Evolutionary conservation across 2,888 invertebrate genomes (phyloP).

Genomic region (Agrypnus murinus): DNA sequence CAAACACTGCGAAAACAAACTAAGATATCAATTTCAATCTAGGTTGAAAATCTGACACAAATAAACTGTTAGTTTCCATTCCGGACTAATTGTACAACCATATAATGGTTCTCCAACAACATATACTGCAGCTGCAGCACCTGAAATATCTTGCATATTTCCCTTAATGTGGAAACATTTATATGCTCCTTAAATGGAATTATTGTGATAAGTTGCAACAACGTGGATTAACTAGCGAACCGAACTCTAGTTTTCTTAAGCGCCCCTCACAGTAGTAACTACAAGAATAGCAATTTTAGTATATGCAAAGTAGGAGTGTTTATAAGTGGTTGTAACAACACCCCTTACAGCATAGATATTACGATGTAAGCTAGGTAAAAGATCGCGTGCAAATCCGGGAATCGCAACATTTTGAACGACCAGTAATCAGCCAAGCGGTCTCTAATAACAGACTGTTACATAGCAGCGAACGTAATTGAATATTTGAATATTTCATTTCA

Average conservation of each 20-base stretch:
- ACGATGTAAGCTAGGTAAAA: conserved; percentile 22
- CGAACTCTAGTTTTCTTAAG: not conserved
- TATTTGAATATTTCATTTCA: conserved; percentile 54
- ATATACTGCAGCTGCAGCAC: too few relatives aligned
- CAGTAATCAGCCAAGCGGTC: conserved; percentile 50
- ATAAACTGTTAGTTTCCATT: too few relatives aligned
- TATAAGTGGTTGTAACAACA: too few relatives aligned
- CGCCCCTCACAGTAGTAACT: not conserved
- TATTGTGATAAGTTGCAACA: not conserved
- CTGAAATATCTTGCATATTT: too few relatives aligned
- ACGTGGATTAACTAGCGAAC: not conserved
- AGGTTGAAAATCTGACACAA: too few relatives aligned
- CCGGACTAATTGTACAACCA: too few relatives aligned
- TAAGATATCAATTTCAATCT: too few relatives aligned
- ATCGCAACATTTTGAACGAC: conserved; percentile 48
- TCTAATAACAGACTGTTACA: conserved; percentile 52
- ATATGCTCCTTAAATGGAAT: too few relatives aligned
- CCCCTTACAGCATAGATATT: conserved; percentile 26
- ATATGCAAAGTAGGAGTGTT: not conserved
- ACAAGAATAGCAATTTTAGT: not conserved
- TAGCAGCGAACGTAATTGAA: conserved; percentile 53
- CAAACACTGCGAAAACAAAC: too few relatives aligned
- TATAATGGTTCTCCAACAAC: too few relatives aligned
- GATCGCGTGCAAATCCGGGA: conserved; percentile 50
- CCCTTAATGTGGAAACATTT: too few relatives aligned